Evolutionary conservation across 2,888 invertebrate genomes (phyloP), one percentile per base, ranked within the genome.

Genomic region (Oxystoma pomonae): DNA sequence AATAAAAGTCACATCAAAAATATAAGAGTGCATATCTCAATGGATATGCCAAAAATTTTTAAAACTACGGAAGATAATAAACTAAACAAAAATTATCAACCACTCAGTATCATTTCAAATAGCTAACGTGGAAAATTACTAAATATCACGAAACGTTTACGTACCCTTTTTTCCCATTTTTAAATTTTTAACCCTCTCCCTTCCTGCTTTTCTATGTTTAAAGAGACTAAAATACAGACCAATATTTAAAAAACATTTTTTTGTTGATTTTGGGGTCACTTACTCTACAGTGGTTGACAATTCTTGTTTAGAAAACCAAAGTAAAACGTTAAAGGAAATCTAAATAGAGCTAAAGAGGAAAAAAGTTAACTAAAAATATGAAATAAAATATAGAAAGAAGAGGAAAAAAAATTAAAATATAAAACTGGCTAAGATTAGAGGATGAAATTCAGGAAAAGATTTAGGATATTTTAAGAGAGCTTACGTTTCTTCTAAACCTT

Each of bases 41-140:
- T 49, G 78, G 80, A 79, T 80, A 80, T 80, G 80, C 73, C 80
- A 80, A 80, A 81, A 80, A 79, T 55, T 16, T 55, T 50, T 58
- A 58, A 16, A 3, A 58, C 22, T 58, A 50, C 20, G 18, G 18
- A 57, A 57, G 18, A 57, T 7, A 20, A 9, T 16, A 57, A 12
- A 12, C 18, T 18, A 57, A 57, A 67, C 19, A 59, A 63, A 16
- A 60, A 16, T 9, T 16, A 60, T 20, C n/a, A 55, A 60, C n/a
- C n/a, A n/a, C n/a, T n/a, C n/a, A n/a, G n/a, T n/a, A n/a, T n/a
- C n/a, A n/a, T n/a, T n/a, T n/a, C n/a, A n/a, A n/a, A n/a, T n/a
- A n/a, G n/a, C n/a, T n/a, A n/a, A n/a, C n/a, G n/a, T n/a, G n/a
- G n/a, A n/a, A n/a, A n/a, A n/a, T n/a, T n/a, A n/a, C n/a, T n/a